Evolutionary conservation across 1,140 invertebrate species (phyloP), one percentile per base, ranked within the genome.

Genomic region (Uloborus diversus): DNA sequence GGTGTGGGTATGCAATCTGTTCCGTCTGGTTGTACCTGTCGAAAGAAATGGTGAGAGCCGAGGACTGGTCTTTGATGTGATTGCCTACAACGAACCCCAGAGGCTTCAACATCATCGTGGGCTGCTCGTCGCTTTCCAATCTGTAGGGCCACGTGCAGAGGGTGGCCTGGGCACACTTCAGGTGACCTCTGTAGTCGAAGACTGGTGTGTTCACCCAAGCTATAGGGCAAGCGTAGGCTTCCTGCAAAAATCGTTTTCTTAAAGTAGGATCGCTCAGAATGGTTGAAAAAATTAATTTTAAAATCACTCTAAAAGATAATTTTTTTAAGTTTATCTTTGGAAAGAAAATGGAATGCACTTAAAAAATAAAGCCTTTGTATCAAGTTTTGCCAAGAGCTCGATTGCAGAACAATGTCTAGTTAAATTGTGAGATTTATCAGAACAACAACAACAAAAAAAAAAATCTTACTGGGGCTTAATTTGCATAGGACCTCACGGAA

Each of bases 171-270:
- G 94, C 95, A 27, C 89, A 92, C 83, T 93, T 92, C 23, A 98
- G 86, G 82, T 94, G 92, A 83, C 93, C 92, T 85, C 94, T 95
- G 86, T 95, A 98, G 86, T 98, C 96, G 87, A 96, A 98, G 80
- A 98, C 89, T 53, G 96, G 94, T 0, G 95, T 93, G 85, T 98
- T 98, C 0, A 94, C 94, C 96, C 96, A 99, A 25, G 94, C 95
- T 66, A 98, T 87, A 2, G 94, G 93, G 87, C 94, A 94, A 81
- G 92, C 91, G 82, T 91, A 91, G 84, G 90, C 87, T 37, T 93
- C 92, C 89, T 93, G 87, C 1, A 61, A 28, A 7, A 30, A 13
- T n/a, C n/a, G n/a, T n/a, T n/a, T n/a, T n/a, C n/a, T n/a, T n/a
- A n/a, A n/a, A n/a, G n/a, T n/a, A n/a, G n/a, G n/a, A n/a, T n/a